Conservation (phyloP, 2,888 invertebrate species). For the Hypselothyrea guttata region DNA sequence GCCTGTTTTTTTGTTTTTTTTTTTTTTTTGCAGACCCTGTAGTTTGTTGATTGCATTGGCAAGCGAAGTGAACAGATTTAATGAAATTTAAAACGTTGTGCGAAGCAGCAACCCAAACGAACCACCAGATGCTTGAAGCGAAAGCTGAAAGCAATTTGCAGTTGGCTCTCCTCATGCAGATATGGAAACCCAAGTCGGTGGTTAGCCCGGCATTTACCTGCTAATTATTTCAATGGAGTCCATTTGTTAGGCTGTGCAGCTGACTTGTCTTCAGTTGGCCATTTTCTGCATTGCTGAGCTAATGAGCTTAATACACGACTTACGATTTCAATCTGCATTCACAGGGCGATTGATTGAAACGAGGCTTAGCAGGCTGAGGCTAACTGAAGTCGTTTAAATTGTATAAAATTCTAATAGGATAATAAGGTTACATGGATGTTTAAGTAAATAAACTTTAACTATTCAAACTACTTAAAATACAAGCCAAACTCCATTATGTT, state of each 20-base stretch:
- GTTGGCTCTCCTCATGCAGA: conserved; percentile 49
- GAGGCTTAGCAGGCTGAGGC: conserved; percentile 1
- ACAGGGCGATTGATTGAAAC: conserved; percentile 21
- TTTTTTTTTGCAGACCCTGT: conserved; percentile 30
- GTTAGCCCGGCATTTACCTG: conserved; percentile 27
- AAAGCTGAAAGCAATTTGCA: conserved; percentile 8
- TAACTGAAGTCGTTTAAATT: too few relatives aligned
- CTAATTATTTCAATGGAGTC: conserved; percentile 67
- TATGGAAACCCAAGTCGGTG: conserved; percentile 22
- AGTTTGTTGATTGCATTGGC: conserved; percentile 71
- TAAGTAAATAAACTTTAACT: too few relatives aligned
- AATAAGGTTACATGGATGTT: too few relatives aligned
- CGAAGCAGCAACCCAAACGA: conserved; percentile 24
- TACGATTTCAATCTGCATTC: conserved; percentile 32
- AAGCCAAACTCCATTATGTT: too few relatives aligned
- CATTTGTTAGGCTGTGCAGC: conserved; percentile 58
- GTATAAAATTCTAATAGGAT: too few relatives aligned
- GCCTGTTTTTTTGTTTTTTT: conserved; percentile 30
- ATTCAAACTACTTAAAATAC: too few relatives aligned
- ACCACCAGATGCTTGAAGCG: conserved; percentile 3
- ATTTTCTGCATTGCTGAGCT: conserved; percentile 57
- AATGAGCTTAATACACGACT: conserved; percentile 54
- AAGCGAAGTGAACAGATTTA: conserved; percentile 77
- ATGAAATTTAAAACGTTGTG: conserved; percentile 71
- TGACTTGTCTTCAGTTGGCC: conserved; percentile 32